Base-by-base conservation (phyloP, 2,888 invertebrate genomes). In the Tolmerus cingulatus region DNA sequence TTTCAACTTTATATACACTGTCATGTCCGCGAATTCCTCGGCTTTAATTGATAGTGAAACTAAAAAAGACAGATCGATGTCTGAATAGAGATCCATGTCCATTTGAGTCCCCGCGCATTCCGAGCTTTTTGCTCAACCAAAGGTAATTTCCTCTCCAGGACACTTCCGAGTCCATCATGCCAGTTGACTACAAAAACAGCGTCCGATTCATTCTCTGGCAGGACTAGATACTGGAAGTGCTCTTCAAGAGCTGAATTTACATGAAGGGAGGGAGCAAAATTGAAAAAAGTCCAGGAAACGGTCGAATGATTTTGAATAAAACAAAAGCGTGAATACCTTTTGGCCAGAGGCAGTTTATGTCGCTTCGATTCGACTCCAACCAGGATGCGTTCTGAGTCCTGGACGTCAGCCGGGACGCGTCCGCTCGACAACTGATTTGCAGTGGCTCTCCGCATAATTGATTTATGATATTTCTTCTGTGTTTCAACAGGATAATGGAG, bases 401-500 rank as follows among this genome's bases (percentile, higher is more conserved):
- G 12, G 19, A 9, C 19, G 19, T 55, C 19, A 19, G 23, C 40
- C 43, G 19, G 79, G 46, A 46, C n/a, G 27, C 43, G 34, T 78
- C 84, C 40, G 46, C 37, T 74, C 55, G 55, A 74, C 86, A 81
- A 81, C 74, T 86, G 86, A 87, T 79, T 87, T 87, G 86, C 86
- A 86, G 81, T 86, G 86, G 87, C 74, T 79, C 86, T 88, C 87
- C 86, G 76, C 88, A 87, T 88, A 86, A 88, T 87, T 88, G 88
- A 87, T 88, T 88, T 88, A 88, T 84, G 88, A 86, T 86, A 81
- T 87, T 85, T 87, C 78, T 76, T 86, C 86, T 79, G 81, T 66
- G 43, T 85, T 78, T 85, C 81, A 87, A 66, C 57, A 76, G 43
- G 19, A 34, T 57, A 82, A 82, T 40, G 40, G 19, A 19, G 86